These are phyloP conservation scores for Ceraclea dissimilis DNA, from an alignment of 2,888 invertebrate genomes.

Conservation along the genomic window DNA sequence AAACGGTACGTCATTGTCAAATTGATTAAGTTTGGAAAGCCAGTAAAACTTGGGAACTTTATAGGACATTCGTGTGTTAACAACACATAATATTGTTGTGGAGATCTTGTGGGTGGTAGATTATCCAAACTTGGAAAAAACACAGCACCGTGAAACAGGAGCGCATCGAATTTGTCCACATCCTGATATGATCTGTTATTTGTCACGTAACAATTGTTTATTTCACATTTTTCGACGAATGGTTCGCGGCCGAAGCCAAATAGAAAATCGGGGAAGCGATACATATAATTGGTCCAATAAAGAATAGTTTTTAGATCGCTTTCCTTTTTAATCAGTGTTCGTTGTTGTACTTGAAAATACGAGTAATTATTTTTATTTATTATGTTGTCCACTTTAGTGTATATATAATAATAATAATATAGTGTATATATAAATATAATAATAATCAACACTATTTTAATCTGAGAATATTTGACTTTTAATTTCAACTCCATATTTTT, in stretches of 20 bases:
- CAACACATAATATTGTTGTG: conserved; percentile 45
- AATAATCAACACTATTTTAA: no score
- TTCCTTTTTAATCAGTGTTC: no score
- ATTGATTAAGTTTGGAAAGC: conserved; percentile 43
- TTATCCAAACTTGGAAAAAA: conserved; percentile 33
- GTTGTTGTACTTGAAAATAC: no score
- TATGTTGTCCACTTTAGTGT: no score
- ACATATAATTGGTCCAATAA: conserved; percentile 32
- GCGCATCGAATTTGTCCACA: conserved; percentile 41
- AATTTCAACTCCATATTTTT: no score
- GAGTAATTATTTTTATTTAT: no score
- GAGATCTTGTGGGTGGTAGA: conserved; percentile 29
- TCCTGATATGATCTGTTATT: conserved; percentile 32
- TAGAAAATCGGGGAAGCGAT: conserved; percentile 35
- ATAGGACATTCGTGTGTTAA: conserved; percentile 40
- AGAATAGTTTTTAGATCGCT: conserved; percentile 8
- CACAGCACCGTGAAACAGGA: conserved; percentile 45
- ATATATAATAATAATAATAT: no score
- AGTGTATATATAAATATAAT: no score
- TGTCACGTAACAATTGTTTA: conserved; percentile 41
- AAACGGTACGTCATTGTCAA: conserved; percentile 50
- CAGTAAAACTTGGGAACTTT: conserved; percentile 27
- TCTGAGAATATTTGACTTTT: no score
- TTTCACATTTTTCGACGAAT: conserved; percentile 31
- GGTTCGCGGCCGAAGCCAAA: conserved; percentile 36